These are phyloP conservation scores for Blennius ocellaris DNA, from an alignment of 2,113 vertebrate species.

Conservation along the genomic window DNA sequence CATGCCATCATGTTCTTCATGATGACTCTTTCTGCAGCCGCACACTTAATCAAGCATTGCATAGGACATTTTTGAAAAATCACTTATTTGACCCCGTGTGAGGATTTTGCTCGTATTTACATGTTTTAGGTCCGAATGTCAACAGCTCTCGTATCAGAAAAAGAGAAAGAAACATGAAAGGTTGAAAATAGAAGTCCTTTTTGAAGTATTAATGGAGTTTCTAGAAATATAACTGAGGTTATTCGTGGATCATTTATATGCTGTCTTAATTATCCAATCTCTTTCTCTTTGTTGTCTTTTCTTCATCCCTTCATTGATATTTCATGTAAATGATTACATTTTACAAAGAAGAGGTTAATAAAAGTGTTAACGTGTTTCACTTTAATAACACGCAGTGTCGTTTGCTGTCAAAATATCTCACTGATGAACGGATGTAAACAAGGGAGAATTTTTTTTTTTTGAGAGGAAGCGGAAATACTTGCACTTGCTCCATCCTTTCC, in stretches of 20 bases:
- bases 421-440: constrained; percentile 37
- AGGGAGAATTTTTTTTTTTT: neutral
- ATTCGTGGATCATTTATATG: neutral
- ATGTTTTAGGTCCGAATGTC: constrained; percentile 4
- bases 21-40: neutral
- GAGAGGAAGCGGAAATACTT: constrained; percentile 72
- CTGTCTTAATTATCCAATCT: neutral
- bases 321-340: neutral
- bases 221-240: neutral
- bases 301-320: neutral
- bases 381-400: neutral
- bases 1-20: constrained; percentile 1
- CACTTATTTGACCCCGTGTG: neutral
- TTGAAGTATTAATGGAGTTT: neutral
- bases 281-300: neutral
- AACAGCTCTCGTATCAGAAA: constrained; percentile 1
- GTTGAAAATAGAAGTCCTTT: neutral
- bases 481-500: constrained; percentile 73
- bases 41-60: neutral
- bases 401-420: constrained; percentile 17
- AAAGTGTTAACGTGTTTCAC: no score
- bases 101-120: neutral
- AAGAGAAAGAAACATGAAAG: no score
- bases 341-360: neutral
- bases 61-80: constrained; percentile 11